phyloP scores from a whole-genome alignment of 2,888 invertebrate genomes.

The Masnerella sp. region DNA sequence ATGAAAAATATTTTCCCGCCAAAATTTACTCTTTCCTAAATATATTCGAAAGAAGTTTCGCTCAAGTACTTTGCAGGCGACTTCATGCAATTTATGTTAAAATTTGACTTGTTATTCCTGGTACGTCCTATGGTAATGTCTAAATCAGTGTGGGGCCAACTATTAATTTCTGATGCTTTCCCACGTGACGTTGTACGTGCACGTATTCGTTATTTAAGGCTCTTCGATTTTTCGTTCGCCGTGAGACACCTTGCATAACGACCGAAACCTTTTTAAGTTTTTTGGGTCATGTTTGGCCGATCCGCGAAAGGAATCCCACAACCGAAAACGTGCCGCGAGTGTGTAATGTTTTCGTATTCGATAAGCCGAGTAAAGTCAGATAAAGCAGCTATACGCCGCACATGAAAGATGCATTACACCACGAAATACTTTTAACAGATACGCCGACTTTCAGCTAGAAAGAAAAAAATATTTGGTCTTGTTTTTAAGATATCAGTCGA shows the following conservation, averaged over 20 bases:
- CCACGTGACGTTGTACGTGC: constrained; percentile 31
- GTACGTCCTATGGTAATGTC: constrained; percentile 26
- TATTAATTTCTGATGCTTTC: constrained; percentile 37
- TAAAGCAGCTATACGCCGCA: constrained; percentile 16
- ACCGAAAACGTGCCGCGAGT: constrained; percentile 53
- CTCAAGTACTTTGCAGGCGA: neutral
- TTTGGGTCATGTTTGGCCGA: constrained; percentile 44
- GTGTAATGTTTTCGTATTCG: constrained; percentile 49
- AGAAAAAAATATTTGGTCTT: too few relatives aligned
- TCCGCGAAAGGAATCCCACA: constrained; percentile 46
- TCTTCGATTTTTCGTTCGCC: constrained; percentile 33
- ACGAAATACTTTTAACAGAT: constrained; percentile 16
- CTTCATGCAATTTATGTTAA: too few relatives aligned
- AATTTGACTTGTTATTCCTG: constrained; percentile 23
- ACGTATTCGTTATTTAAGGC: constrained; percentile 39
- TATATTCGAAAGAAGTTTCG: too few relatives aligned
- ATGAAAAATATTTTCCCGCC: too few relatives aligned
- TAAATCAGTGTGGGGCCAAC: constrained; percentile 28
- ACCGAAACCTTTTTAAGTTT: constrained; percentile 39
- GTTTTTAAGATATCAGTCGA: too few relatives aligned
- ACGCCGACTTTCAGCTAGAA: too few relatives aligned
- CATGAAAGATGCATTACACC: constrained; percentile 30
- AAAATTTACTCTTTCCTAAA: too few relatives aligned
- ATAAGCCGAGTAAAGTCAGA: constrained; percentile 34
- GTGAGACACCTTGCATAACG: constrained; percentile 37